phyloP scores from a whole-genome alignment of 2,797 vertebrate genomes.

The Falco peregrinus region DNA sequence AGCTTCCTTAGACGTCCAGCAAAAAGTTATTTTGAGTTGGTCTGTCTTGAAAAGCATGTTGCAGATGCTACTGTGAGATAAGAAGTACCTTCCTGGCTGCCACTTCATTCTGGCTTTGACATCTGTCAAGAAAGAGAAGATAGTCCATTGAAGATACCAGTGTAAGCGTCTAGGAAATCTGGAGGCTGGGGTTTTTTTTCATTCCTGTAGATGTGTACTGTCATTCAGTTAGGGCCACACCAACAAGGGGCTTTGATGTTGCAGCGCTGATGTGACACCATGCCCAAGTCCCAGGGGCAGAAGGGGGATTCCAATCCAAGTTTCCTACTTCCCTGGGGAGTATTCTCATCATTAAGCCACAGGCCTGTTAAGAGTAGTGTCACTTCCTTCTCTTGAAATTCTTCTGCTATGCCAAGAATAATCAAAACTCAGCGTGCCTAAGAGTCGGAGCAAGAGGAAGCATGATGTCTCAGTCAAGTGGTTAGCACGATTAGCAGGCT shows the following conservation, averaged over 20 bases:
- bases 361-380: conserved; percentile 12
- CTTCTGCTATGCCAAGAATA: conserved; percentile 38
- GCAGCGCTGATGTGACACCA: background rate
- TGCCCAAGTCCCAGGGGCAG: background rate
- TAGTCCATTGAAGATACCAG: background rate
- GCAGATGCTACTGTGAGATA: background rate
- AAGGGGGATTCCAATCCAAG: conserved; percentile 49
- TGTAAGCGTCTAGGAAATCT: background rate
- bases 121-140: background rate
- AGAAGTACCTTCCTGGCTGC: background rate
- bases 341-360: conserved; percentile 29
- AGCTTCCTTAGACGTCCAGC: background rate
- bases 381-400: conserved; percentile 58
- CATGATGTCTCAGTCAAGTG: background rate
- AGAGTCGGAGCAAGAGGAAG: conserved; percentile 22
- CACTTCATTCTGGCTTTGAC: background rate
- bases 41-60: background rate
- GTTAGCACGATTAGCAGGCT: background rate
- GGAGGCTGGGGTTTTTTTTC: background rate
- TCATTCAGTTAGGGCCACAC: background rate
- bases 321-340: conserved; percentile 43
- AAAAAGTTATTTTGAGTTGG: background rate
- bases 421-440: background rate
- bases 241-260: background rate
- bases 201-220: background rate